Evolutionary conservation across 2,113 vertebrate species (phyloP).

Genomic region (Mus spicilegus): DNA sequence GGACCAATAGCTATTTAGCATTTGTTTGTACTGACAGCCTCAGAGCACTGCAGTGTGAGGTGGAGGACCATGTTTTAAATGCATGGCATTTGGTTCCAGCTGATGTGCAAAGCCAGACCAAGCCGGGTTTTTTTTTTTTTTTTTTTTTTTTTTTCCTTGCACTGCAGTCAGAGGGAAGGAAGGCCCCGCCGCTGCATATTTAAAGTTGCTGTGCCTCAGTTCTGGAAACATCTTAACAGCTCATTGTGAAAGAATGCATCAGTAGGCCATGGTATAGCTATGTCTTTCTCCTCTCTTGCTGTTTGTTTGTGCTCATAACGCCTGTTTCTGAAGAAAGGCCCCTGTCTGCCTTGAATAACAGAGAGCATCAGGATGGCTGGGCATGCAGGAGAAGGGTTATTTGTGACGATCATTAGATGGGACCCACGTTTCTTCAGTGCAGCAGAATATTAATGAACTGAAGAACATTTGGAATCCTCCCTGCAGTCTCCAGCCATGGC

Average conservation of each 20-base stretch:
- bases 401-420: conserved; percentile 78
- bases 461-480: conserved; percentile 82
- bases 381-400: conserved; percentile 78
- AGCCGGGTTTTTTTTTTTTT: conserved; percentile 72
- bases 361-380: conserved; percentile 77
- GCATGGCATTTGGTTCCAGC: conserved; percentile 87
- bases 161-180: conserved; percentile 78
- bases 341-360: conserved; percentile 86
- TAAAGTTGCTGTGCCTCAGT: conserved; percentile 84
- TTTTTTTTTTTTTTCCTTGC: conserved; percentile 69
- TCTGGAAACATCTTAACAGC: conserved; percentile 85
- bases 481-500: conserved; percentile 80
- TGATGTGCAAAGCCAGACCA: conserved; percentile 78
- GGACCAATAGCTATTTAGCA: conserved; percentile 84
- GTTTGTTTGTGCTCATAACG: conserved; percentile 86
- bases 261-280: conserved; percentile 85
- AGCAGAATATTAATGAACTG: conserved; percentile 84
- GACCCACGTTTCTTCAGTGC: conserved; percentile 76
- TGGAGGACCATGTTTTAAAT: conserved; percentile 87
- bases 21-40: conserved; percentile 84
- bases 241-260: conserved; percentile 83
- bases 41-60: conserved; percentile 89
- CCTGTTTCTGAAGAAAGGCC: conserved; percentile 87
- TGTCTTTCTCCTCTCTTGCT: conserved; percentile 82
- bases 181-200: conserved; percentile 82